Base-by-base conservation (phyloP, 1,140 invertebrate genomes). In the Oreohelix idahoensis region DNA sequence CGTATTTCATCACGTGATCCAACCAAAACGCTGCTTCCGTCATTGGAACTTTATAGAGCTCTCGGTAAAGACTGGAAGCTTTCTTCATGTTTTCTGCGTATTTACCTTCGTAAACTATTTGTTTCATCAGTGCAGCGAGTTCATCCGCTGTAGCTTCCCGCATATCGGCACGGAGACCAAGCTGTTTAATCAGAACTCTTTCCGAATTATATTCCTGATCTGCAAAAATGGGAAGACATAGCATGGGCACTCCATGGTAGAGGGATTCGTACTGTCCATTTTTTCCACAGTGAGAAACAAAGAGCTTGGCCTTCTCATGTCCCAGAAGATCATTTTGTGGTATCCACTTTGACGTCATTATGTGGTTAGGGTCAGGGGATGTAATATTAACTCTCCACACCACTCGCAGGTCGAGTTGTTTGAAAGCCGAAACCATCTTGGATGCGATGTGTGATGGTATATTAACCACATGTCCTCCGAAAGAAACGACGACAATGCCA, bases 211-310 rank as follows among this genome's bases (percentile, higher is more conserved):
- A 83, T 20, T 38, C 71, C 69, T 87, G 86, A 75, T 87, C 85
- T 36, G 75, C 85, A 49, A 84, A 86, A 80, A 96, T 91, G 13
- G 96, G 96, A 86, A 96, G 94, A 17, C 94, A 94, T 5, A 97
- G 84, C 58, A 90, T 81, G 0, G 89, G 89, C 20, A 90, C 86
- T 17, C 85, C 88, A 70, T 88, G 86, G 70, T 88, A 88, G 0
- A 88, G 76, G 20, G 84, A 85, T 69, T 90, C 89, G 80, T 87
- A 88, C 15, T 84, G 75, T 36, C 86, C 84, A 81, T 86, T 88
- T 58, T 86, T 87, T 0, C 88, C 88, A 83, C 89, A 90, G 39
- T 89, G 89, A 1, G 88, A 89, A 36, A 90, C 83, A 58, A 90
- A 87, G 11, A 87, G 35, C 49, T 84, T 86, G 23, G 85, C 85